These are phyloP conservation scores for Cirrhinus molitorella DNA, from an alignment of 2,797 vertebrate species.

Conservation along the genomic window DNA sequence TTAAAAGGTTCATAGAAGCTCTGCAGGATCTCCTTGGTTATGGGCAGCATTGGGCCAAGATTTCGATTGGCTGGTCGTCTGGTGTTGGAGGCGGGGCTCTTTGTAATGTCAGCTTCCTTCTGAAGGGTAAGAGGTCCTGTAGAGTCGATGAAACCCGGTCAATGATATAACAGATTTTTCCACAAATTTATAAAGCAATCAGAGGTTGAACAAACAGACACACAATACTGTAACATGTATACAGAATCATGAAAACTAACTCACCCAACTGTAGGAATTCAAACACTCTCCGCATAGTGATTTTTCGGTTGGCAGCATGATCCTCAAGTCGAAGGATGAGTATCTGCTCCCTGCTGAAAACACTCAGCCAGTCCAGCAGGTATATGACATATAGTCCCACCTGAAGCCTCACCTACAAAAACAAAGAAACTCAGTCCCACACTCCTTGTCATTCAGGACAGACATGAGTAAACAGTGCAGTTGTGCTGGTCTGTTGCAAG, in stretches of 20 bases:
- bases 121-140: slow-evolving; percentile 85
- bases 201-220: not conserved
- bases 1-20: slow-evolving; percentile 93
- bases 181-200: not conserved
- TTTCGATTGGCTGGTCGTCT: slow-evolving; percentile 85
- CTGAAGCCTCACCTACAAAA: slow-evolving; percentile 86
- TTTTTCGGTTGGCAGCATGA: slow-evolving; percentile 85
- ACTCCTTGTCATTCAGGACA: not conserved
- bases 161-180: not conserved
- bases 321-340: slow-evolving; percentile 91
- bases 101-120: slow-evolving; percentile 84
- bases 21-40: slow-evolving; percentile 84
- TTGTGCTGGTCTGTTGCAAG: too few species aligned
- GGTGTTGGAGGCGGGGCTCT: slow-evolving; percentile 86
- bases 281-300: slow-evolving; percentile 88
- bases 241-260: slow-evolving; percentile 34
- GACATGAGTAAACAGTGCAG: not conserved
- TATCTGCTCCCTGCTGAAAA: slow-evolving; percentile 89
- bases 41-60: slow-evolving; percentile 90
- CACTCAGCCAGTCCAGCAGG: slow-evolving; percentile 92
- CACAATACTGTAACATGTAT: not conserved
- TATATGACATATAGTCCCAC: slow-evolving; percentile 91
- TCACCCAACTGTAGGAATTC: slow-evolving; percentile 88
- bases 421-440: not conserved
- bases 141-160: not conserved